Evolutionary conservation across 2,113 vertebrate genomes (phyloP).

Genomic region (Heterocephalus glaber): DNA sequence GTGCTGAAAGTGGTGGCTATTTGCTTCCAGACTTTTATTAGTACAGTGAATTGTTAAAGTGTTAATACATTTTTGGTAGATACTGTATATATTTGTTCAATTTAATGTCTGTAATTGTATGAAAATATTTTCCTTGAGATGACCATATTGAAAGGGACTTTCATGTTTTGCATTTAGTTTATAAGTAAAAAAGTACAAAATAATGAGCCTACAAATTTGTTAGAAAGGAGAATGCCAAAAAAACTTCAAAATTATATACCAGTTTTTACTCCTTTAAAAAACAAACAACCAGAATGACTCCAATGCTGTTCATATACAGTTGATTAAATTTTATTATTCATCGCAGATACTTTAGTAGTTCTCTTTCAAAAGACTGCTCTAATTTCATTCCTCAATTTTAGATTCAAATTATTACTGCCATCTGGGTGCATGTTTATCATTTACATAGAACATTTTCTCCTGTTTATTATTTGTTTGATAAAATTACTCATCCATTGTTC

Average conservation of each 20-base stretch:
- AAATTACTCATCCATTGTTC: neutral
- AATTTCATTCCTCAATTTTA: slow-evolving; percentile 5
- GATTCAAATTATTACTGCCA: neutral
- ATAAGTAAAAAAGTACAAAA: neutral
- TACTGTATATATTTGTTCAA: neutral
- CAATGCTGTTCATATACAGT: neutral
- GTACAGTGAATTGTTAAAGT: neutral
- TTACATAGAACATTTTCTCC: neutral
- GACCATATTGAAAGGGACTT: neutral
- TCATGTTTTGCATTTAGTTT: neutral
- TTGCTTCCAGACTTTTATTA: neutral
- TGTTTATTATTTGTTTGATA: slow-evolving; percentile 27
- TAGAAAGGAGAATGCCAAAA: neutral
- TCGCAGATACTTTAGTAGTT: neutral
- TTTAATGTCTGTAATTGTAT: neutral
- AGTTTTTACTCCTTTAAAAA: neutral
- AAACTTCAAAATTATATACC: neutral
- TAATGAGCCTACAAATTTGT: neutral
- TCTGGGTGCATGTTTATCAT: neutral
- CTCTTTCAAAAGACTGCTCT: neutral
- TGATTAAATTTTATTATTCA: neutral
- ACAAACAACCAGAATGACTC: neutral
- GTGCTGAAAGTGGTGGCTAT: neutral
- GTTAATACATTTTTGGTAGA: neutral
- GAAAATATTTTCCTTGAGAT: neutral